Base-by-base conservation (phyloP, 2,888 invertebrate species). In the Diplazon laetatorius region DNA sequence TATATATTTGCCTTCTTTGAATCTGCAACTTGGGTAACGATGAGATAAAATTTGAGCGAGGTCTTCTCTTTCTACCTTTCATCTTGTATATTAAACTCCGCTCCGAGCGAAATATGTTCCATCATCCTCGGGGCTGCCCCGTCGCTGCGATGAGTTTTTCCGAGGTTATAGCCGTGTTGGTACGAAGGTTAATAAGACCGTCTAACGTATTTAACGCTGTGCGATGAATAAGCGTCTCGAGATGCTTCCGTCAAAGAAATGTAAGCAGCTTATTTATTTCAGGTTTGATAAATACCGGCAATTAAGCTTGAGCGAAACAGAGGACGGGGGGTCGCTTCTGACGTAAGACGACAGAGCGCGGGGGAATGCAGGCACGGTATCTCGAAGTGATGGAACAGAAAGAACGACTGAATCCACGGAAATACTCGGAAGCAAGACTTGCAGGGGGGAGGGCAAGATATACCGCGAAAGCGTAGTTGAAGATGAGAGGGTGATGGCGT, bases 241-340 rank as follows among this genome's bases (percentile, higher is more conserved):
- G 75, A 74, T 66, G 66, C 62, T 62, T 74, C 72, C 82, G 80
- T 86, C 85, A 84, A 87, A 87, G 85, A 87, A 87, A 83, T 82
- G 79, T 88, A 88, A 88, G 88, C 85, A 82, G 89, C 85, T 89
- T 89, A 89, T 86, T 89, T 86, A 87, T 88, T 88, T 87, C 83
- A 85, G 80, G 83, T 87, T 88, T 89, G 89, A 89, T 87, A 88
- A 89, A 89, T 88, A 88, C 85, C 81, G 48, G 86, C 87, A 87
- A 89, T 89, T 89, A 88, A 88, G 84, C 84, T 84, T 79, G 46
- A 39, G 50, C 25, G 20, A 18, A 62, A 30, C 52, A 62, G 70
- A 39, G 57, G 50, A 62, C 68, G 48, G 14, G 25, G 69, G 20
- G 72, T 12, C 63, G 60, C 52, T 66, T 71, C 74, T 72, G 69